Conservation (phyloP, 1,140 invertebrate species). For the Neodiprion virginianus region DNA sequence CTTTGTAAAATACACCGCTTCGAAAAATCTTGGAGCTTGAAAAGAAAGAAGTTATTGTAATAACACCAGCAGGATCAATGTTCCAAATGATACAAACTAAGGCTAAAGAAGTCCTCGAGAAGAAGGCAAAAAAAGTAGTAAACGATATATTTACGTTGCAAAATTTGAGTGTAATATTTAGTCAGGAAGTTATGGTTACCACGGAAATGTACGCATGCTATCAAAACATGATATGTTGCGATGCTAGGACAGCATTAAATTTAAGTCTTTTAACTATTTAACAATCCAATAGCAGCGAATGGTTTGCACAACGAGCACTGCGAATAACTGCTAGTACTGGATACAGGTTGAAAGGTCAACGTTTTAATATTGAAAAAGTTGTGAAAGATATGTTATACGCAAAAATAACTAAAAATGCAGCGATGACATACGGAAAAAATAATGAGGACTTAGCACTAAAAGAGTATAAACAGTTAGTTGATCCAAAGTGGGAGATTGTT, state of each 20-base stretch:
- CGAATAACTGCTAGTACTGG: too few relatives aligned
- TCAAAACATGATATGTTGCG: background rate
- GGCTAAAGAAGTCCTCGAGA: background rate
- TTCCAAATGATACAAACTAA: background rate
- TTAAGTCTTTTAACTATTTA: too few relatives aligned
- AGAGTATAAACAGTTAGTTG: background rate
- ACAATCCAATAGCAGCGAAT: too few relatives aligned
- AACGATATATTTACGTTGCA: constrained; percentile 18
- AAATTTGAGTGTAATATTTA: constrained; percentile 20
- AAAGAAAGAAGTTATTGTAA: constrained; percentile 20
- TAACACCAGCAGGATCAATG: constrained; percentile 18
- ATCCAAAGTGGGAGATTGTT: constrained; percentile 8
- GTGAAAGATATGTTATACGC: too few relatives aligned
- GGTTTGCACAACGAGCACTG: too few relatives aligned
- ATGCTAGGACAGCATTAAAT: too few relatives aligned
- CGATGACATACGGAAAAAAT: too few relatives aligned
- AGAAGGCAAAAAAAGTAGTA: constrained; percentile 19
- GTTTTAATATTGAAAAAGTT: too few relatives aligned
- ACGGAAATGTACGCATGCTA: background rate
- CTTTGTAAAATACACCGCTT: constrained; percentile 12
- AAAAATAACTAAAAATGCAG: too few relatives aligned
- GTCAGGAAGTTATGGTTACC: constrained; percentile 21
- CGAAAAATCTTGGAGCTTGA: constrained; percentile 12
- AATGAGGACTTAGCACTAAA: too few relatives aligned
- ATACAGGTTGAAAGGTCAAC: too few relatives aligned